Evolutionary conservation across 2,888 invertebrate genomes (phyloP), one percentile per base, ranked within the genome.

Genomic region (Habroteleia sp.): DNA sequence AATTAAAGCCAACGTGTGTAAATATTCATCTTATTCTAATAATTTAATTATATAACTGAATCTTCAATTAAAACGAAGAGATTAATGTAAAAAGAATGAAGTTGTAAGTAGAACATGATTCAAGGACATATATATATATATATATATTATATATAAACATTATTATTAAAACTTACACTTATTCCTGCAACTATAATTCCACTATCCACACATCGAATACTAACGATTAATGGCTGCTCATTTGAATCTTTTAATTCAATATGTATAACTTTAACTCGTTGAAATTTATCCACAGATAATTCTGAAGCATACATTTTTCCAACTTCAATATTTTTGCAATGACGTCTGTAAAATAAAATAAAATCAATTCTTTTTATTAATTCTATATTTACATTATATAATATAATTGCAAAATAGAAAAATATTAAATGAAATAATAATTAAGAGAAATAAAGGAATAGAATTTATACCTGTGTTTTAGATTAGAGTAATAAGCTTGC

Each of bases 261-360:
- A 81, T 90, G 1, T 10, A 29, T 10, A n/a, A 93, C 89, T 85
- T 90, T 89, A 68, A 92, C 92, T 50, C 93, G 88, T 35, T 89
- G 89, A 81, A 90, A 93, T 60, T 89, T 88, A 77, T 85, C 88
- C 83, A 71, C 71, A 11, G 79, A 89, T 16, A 86, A 86, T 78
- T 90, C 90, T 16, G 91, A 90, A 6, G 91, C 92, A 81, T 92
- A 93, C 4, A 92, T 72, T 73, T 92, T 91, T 0, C 92, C 93
- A 0, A 91, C 83, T 78, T 89, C 88, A 0, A 85, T 80, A 14
- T 39, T 27, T 50, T 79, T 79, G 41, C 80, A 31, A n/a, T 73
- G 74, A 8, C 77, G 77, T 16, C 79, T 66, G n/a, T n/a, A n/a
- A n/a, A n/a, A n/a, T n/a, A n/a, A n/a, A n/a, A n/a, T n/a, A n/a